Conservation (phyloP, 2,113 vertebrate species). For the Anoura caudifer region DNA sequence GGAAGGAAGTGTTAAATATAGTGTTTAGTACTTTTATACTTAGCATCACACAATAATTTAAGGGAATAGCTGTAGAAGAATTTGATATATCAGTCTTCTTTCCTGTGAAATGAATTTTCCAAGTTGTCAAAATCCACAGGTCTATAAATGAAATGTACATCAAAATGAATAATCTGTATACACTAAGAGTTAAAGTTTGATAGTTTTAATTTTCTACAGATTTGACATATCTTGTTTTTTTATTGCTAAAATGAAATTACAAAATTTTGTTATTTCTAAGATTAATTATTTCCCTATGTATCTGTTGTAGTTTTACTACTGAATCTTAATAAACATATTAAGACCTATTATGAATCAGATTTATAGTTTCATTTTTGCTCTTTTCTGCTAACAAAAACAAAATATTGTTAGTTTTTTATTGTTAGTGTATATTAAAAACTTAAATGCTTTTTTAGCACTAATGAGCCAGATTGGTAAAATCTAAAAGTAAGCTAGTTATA, state of each 20-base stretch:
- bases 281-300: slow-evolving; percentile 12
- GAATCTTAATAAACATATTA: slow-evolving; percentile 24
- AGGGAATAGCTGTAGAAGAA: background rate
- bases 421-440: background rate
- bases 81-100: background rate
- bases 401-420: background rate
- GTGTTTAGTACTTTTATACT: background rate
- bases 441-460: slow-evolving; percentile 4
- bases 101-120: background rate
- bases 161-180: background rate
- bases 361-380: background rate
- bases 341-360: background rate
- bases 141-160: slow-evolving; percentile 8
- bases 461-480: background rate
- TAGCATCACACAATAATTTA: background rate
- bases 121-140: background rate
- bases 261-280: background rate
- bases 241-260: slow-evolving; percentile 14
- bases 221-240: slow-evolving; percentile 29
- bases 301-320: background rate
- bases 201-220: slow-evolving; percentile 17
- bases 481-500: background rate
- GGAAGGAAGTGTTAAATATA: background rate
- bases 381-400: slow-evolving; percentile 27
- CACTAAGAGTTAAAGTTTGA: background rate